A percentile compares a stretch with the other conserved stretches of the same genome.
Conservation (phyloP, 2,113 vertebrate genomes). For the Monopterus albus region DNA sequence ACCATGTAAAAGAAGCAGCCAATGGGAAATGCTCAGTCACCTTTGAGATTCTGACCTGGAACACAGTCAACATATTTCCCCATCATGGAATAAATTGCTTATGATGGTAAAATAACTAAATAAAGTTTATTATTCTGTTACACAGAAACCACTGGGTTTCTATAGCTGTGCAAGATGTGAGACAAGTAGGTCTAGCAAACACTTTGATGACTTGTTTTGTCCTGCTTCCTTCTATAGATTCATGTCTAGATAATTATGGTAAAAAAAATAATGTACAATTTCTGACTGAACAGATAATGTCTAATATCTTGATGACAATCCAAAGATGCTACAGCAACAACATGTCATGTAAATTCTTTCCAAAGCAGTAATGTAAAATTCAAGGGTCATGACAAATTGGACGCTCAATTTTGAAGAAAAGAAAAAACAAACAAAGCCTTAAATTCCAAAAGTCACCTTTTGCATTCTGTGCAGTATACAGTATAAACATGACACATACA, state of each 20-base stretch:
- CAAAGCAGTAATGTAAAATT: neutral
- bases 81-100: neutral
- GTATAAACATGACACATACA: no score
- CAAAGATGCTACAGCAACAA: neutral
- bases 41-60: slow-evolving; percentile 4
- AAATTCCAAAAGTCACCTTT: neutral
- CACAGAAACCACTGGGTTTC: neutral
- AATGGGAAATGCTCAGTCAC: slow-evolving; percentile 15
- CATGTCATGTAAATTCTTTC: neutral
- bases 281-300: neutral
- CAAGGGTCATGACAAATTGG: neutral
- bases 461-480: no score
- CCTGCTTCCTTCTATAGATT: neutral
- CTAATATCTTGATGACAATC: neutral
- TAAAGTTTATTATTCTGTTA: slow-evolving; percentile 28
- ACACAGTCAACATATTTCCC: neutral
- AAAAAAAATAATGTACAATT: no score
- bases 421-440: neutral
- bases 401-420: neutral
- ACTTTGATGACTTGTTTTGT: slow-evolving; percentile 6
- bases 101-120: neutral
- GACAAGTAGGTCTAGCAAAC: neutral
- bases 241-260: no score
- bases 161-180: neutral
- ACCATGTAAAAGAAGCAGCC: slow-evolving; percentile 71